phyloP scores from a whole-genome alignment of 2,113 vertebrate genomes.

The Cryptotis parvus region DNA sequence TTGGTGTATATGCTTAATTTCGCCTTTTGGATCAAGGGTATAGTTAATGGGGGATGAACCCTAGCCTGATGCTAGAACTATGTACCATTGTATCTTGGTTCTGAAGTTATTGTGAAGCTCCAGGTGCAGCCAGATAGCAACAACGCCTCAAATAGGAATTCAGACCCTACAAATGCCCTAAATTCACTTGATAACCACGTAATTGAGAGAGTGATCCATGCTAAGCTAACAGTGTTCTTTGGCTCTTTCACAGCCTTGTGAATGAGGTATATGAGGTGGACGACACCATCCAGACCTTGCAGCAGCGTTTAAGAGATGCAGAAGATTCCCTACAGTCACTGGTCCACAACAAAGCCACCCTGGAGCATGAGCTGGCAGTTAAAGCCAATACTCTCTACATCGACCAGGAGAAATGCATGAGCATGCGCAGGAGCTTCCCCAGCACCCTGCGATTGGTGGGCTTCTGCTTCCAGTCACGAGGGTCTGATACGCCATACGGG shows the following conservation, averaged over 20 bases:
- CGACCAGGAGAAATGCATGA: slow-evolving; percentile 97
- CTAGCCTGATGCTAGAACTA: too few species aligned
- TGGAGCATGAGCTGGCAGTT: slow-evolving; percentile 94
- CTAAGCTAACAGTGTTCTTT: background rate
- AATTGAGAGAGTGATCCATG: background rate
- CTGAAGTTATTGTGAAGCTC: background rate
- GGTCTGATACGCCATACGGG: accelerated
- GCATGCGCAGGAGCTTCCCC: slow-evolving; percentile 94
- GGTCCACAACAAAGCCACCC: slow-evolving; percentile 90
- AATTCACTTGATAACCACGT: background rate
- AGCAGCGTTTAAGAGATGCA: slow-evolving; percentile 91
- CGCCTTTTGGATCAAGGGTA: background rate
- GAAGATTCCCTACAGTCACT: slow-evolving; percentile 92
- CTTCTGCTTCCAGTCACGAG: slow-evolving; percentile 65
- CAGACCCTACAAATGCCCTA: accelerated
- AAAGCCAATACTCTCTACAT: slow-evolving; percentile 96
- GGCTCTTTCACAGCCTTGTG: slow-evolving; percentile 89
- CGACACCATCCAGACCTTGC: slow-evolving; percentile 91
- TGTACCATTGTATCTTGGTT: accelerated
- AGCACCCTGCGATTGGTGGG: slow-evolving; percentile 92
- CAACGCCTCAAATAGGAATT: background rate
- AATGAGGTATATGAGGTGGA: slow-evolving; percentile 93
- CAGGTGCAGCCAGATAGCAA: too few species aligned
- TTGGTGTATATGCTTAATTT: background rate
- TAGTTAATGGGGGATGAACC: too few species aligned